Conservation (phyloP, 1,140 invertebrate genomes). For the Brachionus angularis region DNA sequence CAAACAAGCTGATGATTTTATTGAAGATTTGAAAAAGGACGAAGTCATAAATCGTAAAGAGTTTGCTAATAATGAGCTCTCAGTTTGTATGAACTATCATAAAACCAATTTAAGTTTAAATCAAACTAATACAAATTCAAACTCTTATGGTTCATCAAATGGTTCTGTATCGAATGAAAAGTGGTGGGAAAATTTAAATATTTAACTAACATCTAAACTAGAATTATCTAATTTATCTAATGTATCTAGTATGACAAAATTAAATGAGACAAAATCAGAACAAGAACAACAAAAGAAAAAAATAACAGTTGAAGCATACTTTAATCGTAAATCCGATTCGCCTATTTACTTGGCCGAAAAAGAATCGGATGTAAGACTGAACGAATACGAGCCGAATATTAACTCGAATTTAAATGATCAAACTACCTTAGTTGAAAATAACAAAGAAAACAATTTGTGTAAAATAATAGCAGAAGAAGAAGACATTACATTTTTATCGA, state of each 20-base stretch:
- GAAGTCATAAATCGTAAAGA: slow-evolving; percentile 18
- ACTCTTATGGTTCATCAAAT: no score
- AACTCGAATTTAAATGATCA: no score
- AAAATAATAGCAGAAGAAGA: no score
- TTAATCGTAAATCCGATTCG: slow-evolving; percentile 6
- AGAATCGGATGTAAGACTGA: background rate
- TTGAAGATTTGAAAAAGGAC: slow-evolving; percentile 8
- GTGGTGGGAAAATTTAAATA: slow-evolving; percentile 12
- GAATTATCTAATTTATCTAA: background rate
- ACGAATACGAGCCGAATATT: no score
- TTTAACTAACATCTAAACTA: background rate
- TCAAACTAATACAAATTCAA: no score
- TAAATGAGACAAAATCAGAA: no score
- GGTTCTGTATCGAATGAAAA: slow-evolving; percentile 12
- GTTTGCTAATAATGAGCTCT: slow-evolving; percentile 20
- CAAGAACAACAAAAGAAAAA: background rate
- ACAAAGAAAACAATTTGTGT: no score
- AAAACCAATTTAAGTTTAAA: no score
- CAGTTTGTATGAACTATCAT: no score
- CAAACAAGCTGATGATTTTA: slow-evolving; percentile 10
- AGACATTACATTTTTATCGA: slow-evolving; percentile 40
- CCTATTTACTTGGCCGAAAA: slow-evolving; percentile 19
- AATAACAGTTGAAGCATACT: slow-evolving; percentile 8
- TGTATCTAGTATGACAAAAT: no score
- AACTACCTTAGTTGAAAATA: no score